Conservation (phyloP, 2,888 invertebrate species). For the Orgyia antiqua region DNA sequence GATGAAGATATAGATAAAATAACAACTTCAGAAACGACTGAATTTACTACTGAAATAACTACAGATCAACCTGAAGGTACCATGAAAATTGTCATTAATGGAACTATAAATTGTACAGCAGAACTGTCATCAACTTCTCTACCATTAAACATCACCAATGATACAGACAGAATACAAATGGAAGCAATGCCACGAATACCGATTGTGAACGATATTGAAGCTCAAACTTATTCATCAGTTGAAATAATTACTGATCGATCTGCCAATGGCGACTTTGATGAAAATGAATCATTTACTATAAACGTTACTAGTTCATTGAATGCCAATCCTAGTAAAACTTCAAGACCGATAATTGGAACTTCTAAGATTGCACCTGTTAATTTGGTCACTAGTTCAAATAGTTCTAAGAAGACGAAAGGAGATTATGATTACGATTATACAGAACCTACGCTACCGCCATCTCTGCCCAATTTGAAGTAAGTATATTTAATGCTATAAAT, state of each 20-base stretch:
- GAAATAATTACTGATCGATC: conserved; percentile 63
- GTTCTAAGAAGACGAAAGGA: conserved; percentile 76
- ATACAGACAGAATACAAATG: conserved; percentile 36
- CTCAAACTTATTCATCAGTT: conserved; percentile 50
- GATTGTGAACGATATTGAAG: conserved; percentile 41
- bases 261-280: conserved; percentile 52
- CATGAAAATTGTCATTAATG: conserved; percentile 60
- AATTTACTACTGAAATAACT: conserved; percentile 15
- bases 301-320: conserved; percentile 76
- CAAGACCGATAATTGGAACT: conserved; percentile 23
- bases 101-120: conserved; percentile 67
- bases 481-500: conserved; percentile 12
- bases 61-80: conserved; percentile 57
- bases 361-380: conserved; percentile 47
- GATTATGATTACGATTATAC: conserved; percentile 84
- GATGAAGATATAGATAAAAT: conserved; percentile 14
- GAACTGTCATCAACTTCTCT: conserved; percentile 61
- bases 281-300: conserved; percentile 74
- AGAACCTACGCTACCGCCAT: conserved; percentile 87
- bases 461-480: conserved; percentile 87
- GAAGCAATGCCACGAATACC: conserved; percentile 49
- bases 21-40: conserved; percentile 15
- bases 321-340: conserved; percentile 53
- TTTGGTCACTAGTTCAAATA: conserved; percentile 59
- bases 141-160: conserved; percentile 47